phyloP scores from a whole-genome alignment of 53 echinoderm and acorn worm species.

The Paelopatides confundens region DNA sequence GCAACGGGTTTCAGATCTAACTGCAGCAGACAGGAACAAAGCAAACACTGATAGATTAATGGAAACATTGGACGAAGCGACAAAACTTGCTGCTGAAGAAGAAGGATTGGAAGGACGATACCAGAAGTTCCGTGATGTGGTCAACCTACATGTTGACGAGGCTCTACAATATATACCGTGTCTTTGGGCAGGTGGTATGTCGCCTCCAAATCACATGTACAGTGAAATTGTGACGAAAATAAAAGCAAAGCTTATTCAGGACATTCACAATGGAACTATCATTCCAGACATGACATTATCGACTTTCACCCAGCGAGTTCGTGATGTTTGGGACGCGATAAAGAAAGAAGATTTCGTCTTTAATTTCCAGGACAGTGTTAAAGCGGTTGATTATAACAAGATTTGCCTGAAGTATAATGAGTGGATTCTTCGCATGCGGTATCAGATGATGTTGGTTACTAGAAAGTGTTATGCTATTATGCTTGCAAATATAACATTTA shows the following conservation, averaged over 20 bases:
- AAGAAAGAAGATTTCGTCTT: conserved; percentile 17
- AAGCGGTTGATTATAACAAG: neutral
- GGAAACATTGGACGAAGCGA: conserved; percentile 25
- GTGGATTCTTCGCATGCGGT: conserved; percentile 12
- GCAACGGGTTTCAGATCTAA: conserved; percentile 26
- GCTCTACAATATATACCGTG: conserved; percentile 22
- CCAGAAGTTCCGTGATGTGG: neutral
- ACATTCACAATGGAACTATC: neutral
- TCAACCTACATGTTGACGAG: neutral
- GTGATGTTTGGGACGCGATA: conserved; percentile 22
- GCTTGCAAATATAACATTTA: too few species aligned
- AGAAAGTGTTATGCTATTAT: neutral
- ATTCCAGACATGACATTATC: neutral
- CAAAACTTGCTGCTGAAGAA: conserved; percentile 20
- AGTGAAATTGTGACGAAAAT: conserved; percentile 13
- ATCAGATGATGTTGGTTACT: neutral
- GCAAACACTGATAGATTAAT: neutral
- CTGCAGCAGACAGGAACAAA: conserved; percentile 30
- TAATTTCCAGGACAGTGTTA: conserved; percentile 25
- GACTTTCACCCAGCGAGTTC: neutral
- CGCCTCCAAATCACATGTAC: conserved; percentile 35
- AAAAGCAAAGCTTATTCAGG: neutral
- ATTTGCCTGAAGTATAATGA: conserved; percentile 19
- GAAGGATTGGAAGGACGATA: conserved; percentile 9
- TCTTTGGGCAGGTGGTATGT: conserved; percentile 29